These are phyloP conservation scores for Eubucco bourcierii DNA, from an alignment of 2,113 vertebrate species.

Conservation along the genomic window DNA sequence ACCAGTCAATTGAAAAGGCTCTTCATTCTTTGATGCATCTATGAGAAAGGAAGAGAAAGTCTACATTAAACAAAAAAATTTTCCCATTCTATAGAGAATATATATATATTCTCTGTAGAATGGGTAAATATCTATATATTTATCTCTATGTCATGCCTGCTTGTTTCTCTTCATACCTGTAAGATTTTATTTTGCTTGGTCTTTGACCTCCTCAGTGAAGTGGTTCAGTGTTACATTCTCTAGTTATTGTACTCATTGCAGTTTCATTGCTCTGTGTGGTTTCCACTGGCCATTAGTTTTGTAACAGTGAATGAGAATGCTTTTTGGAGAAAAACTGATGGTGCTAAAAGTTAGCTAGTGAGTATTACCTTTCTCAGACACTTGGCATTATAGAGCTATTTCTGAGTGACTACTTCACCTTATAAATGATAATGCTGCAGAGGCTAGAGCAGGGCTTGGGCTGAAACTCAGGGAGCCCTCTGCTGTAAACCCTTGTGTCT, in stretches of 20 bases:
- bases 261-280: conserved; percentile 33
- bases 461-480: background rate
- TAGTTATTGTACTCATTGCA: conserved; percentile 35
- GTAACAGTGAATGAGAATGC: conserved; percentile 11
- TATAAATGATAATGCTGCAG: conserved; percentile 30
- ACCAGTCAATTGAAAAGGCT: background rate
- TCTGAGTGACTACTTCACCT: background rate
- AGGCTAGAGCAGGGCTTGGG: background rate
- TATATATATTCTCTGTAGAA: no score
- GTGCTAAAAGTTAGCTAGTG: conserved; percentile 35
- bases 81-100: background rate
- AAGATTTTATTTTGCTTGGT: conserved; percentile 29
- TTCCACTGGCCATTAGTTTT: conserved; percentile 52
- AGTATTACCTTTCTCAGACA: conserved; percentile 38
- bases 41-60: background rate
- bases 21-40: background rate
- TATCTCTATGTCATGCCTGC: background rate
- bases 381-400: conserved; percentile 27
- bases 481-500: background rate
- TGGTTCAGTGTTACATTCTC: background rate
- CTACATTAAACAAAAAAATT: background rate
- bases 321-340: conserved; percentile 44
- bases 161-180: background rate
- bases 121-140: background rate
- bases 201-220: background rate